Base-by-base conservation (phyloP, 2,113 vertebrate genomes). In the Siniperca chuatsi region DNA sequence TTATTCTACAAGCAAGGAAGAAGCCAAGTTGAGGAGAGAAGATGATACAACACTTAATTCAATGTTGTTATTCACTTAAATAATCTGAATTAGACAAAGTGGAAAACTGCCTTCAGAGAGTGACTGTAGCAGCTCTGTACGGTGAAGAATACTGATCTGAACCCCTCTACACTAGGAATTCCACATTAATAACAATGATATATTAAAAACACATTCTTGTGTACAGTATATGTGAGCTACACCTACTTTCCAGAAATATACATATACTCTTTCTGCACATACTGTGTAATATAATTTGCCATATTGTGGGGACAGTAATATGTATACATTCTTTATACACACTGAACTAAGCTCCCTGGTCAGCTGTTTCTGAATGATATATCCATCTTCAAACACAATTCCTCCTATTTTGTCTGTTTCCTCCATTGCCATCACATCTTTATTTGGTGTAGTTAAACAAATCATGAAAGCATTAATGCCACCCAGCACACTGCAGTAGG, bases 161-260 rank as follows among this genome's bases (percentile, higher is more conserved):
- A 78, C 74, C 74, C 80, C 73, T 90, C 89, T 83, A 91, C 48
- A 71, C 90, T 90, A 88, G 87, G 66, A 79, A 62, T 48, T 89
- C 83, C 89, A 93, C 84, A 92, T 78, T 48, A 81, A 87, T 62
- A 88, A 89, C 79, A 81, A 61, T 67, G 78, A 94, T 87, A 94
- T 89, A 87, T 86, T 81, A 90, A 91, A 88, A 94, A 92, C 92
- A 95, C 93, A 93, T 87, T 89, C 58, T 65, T 72, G 84, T 94
- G 84, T 78, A 92, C 84, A 92, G 82, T 75, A 91, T 87, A 91
- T 74, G 60, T 91, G 84, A 89, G 71, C 90, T 90, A 93, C 72
- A 88, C 83, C 90, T 92, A 94, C 78, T 68, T 73, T 93, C 85
- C 90, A 90, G 88, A 89, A 87, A 93, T 95, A 88, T 92, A 95